Evolutionary conservation across 1,140 invertebrate genomes (phyloP).

Genomic region (Drosophila parvula): DNA sequence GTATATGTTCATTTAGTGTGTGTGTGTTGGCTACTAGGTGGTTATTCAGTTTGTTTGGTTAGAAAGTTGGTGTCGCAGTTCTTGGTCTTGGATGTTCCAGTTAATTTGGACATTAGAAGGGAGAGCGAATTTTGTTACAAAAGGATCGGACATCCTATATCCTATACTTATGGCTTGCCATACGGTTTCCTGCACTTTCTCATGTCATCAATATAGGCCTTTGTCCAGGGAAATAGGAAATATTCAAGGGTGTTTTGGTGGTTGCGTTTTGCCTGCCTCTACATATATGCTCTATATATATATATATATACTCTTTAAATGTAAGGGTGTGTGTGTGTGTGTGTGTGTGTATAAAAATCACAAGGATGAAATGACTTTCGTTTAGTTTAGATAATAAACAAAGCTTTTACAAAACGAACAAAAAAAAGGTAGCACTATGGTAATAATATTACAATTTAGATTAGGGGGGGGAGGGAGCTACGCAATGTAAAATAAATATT

Average conservation of each 20-base stretch:
- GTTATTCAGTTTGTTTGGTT: constrained; percentile 24
- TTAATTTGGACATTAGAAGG: background rate
- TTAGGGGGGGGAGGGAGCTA: constrained; percentile 29
- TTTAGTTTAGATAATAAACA: constrained; percentile 53
- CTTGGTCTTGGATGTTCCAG: constrained; percentile 23
- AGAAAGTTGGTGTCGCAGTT: constrained; percentile 25
- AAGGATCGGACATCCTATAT: constrained; percentile 26
- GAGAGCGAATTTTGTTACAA: constrained; percentile 18
- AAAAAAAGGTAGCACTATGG: constrained; percentile 39
- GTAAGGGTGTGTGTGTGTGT: constrained; percentile 27
- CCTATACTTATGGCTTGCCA: constrained; percentile 28
- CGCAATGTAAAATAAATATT: constrained; percentile 55
- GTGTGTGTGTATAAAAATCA: constrained; percentile 59
- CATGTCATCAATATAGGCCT: too few species aligned
- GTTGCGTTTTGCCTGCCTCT: constrained; percentile 24
- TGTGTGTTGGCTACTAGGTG: constrained; percentile 17
- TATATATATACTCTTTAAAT: constrained; percentile 34
- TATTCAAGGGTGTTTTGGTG: constrained; percentile 17
- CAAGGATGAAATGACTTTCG: constrained; percentile 73
- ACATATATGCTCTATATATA: constrained; percentile 4
- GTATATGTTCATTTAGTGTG: constrained; percentile 10
- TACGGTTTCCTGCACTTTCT: constrained; percentile 1
- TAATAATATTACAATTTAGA: constrained; percentile 40
- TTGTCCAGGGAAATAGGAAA: constrained; percentile 25
- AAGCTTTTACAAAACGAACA: constrained; percentile 11